Base-by-base conservation (phyloP, 2,113 vertebrate genomes). In the Megalops atlanticus region DNA sequence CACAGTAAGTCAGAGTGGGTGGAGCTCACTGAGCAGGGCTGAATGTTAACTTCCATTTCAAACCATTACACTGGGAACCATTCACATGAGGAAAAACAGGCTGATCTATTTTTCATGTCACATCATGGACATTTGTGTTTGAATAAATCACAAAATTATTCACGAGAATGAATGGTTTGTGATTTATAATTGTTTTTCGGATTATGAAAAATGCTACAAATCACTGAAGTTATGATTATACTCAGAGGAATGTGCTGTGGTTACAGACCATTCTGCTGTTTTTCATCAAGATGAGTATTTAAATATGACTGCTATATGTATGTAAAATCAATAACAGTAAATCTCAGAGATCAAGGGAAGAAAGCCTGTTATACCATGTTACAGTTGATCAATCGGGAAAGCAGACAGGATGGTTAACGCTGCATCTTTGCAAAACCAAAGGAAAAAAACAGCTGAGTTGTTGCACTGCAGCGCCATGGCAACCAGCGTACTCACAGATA, bases 401-500 rank as follows among this genome's bases (percentile, higher is more conserved):
- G 47, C n/a, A 70, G 8, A 52, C 38, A 81, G 74, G 84, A 81
- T 84, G 85, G 84, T 79, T 31, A 64, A 36, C 24, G 40, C 80
- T 83, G 8, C 75, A 79, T 78, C 54, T 45, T 47, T 80, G 68
- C 78, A 10, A 82, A 86, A 52, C 78, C 10, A 82, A 86, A 52
- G 77, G 24, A 45, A 38, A 76, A 70, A 58, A 80, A 70, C 41
- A 64, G 78, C 85, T 77, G 73, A 86, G 84, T 71, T 83, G 87
- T 87, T 87, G 80, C 72, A 49, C 16, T 40, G 8, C 68, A 14
- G 76, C 84, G 80, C 89, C 86, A 90, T 89, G 86, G 84, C 80
- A 91, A 92, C 90, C 87, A 83, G 82, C 83, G 78, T 77, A 77
- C 76, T 82, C 77, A 43, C 77, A 85, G 78, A 39, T 49, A 33